Percentiles rank a stretch among this genome's conserved stretches.
Conservation (phyloP, 2,888 invertebrate genomes). For the Volucella inflata region DNA sequence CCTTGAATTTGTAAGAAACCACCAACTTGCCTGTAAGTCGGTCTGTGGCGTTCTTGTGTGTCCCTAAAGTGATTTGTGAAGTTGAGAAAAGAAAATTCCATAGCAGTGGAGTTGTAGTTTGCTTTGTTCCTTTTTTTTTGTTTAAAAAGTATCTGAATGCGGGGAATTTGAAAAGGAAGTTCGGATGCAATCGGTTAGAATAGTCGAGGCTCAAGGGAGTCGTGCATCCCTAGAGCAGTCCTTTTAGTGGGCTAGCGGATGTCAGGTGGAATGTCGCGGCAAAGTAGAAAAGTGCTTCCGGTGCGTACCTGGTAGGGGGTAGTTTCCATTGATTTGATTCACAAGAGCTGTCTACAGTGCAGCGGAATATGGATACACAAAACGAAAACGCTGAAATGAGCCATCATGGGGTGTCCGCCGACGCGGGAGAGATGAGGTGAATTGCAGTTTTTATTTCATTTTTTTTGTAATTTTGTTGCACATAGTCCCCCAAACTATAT, state of each 20-base stretch:
- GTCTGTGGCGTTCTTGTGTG: slow-evolving; percentile 9
- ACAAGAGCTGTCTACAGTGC: slow-evolving; percentile 12
- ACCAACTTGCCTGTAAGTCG: slow-evolving; percentile 4
- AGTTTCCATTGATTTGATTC: slow-evolving; percentile 53
- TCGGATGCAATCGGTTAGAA: slow-evolving; percentile 36
- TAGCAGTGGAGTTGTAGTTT: slow-evolving; percentile 1
- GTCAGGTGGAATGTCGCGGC: slow-evolving; percentile 60
- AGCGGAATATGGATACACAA: slow-evolving; percentile 61
- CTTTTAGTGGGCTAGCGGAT: slow-evolving; percentile 31
- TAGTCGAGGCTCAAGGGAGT: slow-evolving; percentile 19
- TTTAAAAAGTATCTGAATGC: slow-evolving; percentile 21
- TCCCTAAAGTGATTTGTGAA: slow-evolving; percentile 38
- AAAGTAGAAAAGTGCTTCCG: slow-evolving; percentile 62
- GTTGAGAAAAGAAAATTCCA: slow-evolving; percentile 46
- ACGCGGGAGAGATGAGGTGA: slow-evolving; percentile 59
- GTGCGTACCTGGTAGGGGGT: slow-evolving; percentile 35
- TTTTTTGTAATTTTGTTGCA: slow-evolving; percentile 10
- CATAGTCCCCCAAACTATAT: slow-evolving; percentile 30
- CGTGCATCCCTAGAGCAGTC: slow-evolving; percentile 29
- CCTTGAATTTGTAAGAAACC: slow-evolving; percentile 39
- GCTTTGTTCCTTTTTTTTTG: too few species aligned
- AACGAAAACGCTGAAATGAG: slow-evolving; percentile 6
- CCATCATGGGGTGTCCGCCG: slow-evolving; percentile 17
- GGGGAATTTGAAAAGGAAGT: slow-evolving; percentile 17
- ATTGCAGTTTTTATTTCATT: slow-evolving; percentile 45